phyloP scores from a whole-genome alignment of 2,797 vertebrate species.

The Capromys pilorides region DNA sequence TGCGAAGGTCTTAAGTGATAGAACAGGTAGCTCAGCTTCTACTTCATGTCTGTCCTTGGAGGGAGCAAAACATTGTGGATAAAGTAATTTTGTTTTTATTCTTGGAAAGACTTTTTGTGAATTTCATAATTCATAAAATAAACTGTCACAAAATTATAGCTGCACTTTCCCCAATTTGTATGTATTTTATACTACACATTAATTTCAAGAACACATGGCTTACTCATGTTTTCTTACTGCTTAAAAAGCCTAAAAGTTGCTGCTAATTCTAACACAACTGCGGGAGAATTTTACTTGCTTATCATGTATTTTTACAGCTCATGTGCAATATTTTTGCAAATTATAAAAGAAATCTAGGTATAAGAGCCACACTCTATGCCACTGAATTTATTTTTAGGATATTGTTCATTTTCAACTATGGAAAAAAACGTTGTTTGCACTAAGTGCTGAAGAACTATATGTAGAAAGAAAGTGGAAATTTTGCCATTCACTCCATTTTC shows the following conservation, averaged over 20 bases:
- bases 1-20: constrained; percentile 73
- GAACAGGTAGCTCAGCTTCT: constrained; percentile 73
- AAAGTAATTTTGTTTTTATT: constrained; percentile 74
- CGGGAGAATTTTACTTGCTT: constrained; percentile 10
- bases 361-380: background rate
- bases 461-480: constrained; percentile 38
- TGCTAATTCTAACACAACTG: constrained; percentile 48
- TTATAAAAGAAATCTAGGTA: constrained; percentile 50
- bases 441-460: constrained; percentile 49
- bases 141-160: constrained; percentile 64
- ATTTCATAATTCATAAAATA: constrained; percentile 73
- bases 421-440: constrained; percentile 36
- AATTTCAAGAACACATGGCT: constrained; percentile 74
- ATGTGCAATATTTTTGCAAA: constrained; percentile 48
- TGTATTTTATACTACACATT: constrained; percentile 65
- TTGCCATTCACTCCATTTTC: background rate
- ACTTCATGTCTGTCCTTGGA: constrained; percentile 55
- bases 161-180: constrained; percentile 54
- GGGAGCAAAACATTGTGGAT: constrained; percentile 62
- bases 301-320: constrained; percentile 31
- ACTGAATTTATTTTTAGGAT: constrained; percentile 57
- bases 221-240: constrained; percentile 64
- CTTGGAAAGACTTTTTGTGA: constrained; percentile 76
- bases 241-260: constrained; percentile 57
- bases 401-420: constrained; percentile 36